These are phyloP conservation scores for Dipus sagitta DNA, from an alignment of 2,797 vertebrate genomes.

Conservation along the genomic window DNA sequence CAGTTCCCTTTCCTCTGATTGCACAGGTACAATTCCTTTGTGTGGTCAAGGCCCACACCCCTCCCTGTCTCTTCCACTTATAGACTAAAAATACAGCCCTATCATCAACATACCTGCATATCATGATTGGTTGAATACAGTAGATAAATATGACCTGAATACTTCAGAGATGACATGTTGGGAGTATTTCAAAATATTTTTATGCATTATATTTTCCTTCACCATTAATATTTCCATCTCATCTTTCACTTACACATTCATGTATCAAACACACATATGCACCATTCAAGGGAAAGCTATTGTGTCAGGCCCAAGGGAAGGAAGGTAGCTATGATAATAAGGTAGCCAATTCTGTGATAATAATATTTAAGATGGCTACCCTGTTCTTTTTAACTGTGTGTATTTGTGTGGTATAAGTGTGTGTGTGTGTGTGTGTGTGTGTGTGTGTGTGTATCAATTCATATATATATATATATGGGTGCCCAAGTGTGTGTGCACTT, in stretches of 20 bases:
- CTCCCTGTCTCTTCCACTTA: background rate
- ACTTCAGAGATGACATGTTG: background rate
- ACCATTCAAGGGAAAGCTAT: background rate
- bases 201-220: background rate
- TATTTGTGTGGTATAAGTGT: too few species aligned
- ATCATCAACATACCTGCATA: background rate
- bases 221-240: background rate
- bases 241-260: background rate
- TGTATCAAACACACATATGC: background rate
- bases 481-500: too few species aligned
- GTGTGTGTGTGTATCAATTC: too few species aligned
- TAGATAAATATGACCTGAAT: background rate
- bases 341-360: background rate
- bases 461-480: too few species aligned
- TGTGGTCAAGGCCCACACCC: background rate
- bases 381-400: too few species aligned
- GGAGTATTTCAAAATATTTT: slow-evolving; percentile 25
- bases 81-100: background rate
- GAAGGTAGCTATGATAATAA: background rate
- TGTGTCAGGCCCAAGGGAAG: background rate
- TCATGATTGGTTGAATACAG: background rate
- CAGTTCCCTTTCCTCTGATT: background rate
- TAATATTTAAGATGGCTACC: background rate
- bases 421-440: too few species aligned
- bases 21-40: background rate